A percentile compares a stretch with the other conserved stretches of the same genome.
Conservation (phyloP, 2,113 vertebrate species). For the Lynx canadensis region DNA sequence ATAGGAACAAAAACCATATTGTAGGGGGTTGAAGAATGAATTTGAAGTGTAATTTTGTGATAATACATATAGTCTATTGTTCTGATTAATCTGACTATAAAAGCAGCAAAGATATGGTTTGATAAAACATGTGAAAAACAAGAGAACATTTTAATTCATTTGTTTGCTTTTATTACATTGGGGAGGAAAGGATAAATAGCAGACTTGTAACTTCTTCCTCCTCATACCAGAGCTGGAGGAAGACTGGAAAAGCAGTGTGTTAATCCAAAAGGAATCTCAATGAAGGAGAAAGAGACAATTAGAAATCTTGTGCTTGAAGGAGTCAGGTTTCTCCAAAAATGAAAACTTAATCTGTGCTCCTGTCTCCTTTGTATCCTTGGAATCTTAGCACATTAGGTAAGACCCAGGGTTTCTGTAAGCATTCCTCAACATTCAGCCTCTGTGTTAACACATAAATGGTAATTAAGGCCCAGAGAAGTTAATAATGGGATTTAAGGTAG, state of each 20-base stretch:
- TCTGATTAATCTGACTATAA: not conserved
- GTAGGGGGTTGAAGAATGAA: not conserved
- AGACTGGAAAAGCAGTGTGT: not conserved
- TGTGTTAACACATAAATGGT: not conserved
- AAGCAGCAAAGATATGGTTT: not conserved
- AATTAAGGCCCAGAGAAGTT: not conserved
- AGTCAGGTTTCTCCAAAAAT: not conserved
- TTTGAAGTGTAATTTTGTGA: not conserved
- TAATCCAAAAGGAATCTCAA: not conserved
- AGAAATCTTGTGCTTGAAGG: not conserved
- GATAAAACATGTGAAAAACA: not conserved
- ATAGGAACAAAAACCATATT: not conserved
- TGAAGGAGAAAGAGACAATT: not conserved
- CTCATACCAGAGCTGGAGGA: too few relatives aligned
- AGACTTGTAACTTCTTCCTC: too few relatives aligned
- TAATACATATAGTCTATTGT: not conserved
- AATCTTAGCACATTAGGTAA: not conserved
- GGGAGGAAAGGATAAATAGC: not conserved
- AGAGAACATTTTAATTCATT: not conserved
- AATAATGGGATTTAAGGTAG: not conserved
- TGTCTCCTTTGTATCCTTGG: not conserved
- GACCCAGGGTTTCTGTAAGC: not conserved
- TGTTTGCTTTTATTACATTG: not conserved
- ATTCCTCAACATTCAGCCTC: not conserved
- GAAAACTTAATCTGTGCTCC: fast-evolving